phyloP scores from a whole-genome alignment of 2,797 vertebrate species.

The Neomorphus geoffroyi region DNA sequence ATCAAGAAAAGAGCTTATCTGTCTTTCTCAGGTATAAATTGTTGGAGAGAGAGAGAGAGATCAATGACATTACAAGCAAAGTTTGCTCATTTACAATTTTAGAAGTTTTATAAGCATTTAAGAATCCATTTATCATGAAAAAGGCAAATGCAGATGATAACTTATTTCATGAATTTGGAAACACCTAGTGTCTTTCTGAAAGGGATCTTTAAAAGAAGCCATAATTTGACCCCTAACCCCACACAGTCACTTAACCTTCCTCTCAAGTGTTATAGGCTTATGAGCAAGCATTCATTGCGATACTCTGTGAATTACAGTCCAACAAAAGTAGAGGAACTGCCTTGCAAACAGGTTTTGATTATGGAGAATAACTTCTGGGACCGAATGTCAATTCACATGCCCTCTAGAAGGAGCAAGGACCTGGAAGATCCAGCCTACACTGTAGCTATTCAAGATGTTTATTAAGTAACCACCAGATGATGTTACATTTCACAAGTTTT shows the following conservation, averaged over 20 bases:
- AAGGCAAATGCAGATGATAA: not conserved
- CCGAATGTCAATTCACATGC: not conserved
- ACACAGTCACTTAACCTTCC: not conserved
- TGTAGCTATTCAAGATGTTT: not conserved
- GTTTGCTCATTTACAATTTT: not conserved
- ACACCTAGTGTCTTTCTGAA: not conserved
- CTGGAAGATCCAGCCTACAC: not conserved
- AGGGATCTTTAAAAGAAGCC: not conserved
- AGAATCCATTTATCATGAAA: not conserved
- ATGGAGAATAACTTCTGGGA: not conserved
- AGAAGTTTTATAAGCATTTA: not conserved
- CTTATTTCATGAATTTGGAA: not conserved
- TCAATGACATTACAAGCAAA: not conserved
- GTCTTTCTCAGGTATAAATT: not conserved
- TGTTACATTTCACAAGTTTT: not conserved
- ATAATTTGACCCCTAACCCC: not conserved
- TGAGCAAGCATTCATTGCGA: not conserved
- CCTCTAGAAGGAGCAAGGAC: not conserved
- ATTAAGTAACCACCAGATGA: not conserved
- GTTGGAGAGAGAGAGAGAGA: not conserved
- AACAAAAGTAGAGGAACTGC: not conserved
- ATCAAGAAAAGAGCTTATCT: conserved; percentile 13
- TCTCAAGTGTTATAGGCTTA: not conserved
- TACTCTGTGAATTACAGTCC: not conserved
- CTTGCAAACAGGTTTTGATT: not conserved